phyloP scores from a whole-genome alignment of 2,888 invertebrate genomes.

The Meteorus cinctellus region DNA sequence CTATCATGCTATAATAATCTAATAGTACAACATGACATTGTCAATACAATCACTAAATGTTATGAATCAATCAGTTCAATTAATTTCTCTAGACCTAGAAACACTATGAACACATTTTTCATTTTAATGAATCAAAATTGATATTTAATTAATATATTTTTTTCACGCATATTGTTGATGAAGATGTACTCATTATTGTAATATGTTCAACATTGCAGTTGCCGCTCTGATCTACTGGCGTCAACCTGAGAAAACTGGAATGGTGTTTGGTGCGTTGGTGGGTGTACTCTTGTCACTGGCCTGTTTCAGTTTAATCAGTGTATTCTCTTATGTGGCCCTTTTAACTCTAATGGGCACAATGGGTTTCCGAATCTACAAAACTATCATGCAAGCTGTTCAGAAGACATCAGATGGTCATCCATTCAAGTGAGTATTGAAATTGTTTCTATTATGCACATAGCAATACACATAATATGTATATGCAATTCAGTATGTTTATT shows the following conservation, averaged over 20 bases:
- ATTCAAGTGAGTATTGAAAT: slow-evolving; percentile 86
- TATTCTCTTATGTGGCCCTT: slow-evolving; percentile 93
- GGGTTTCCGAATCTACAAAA: slow-evolving; percentile 97
- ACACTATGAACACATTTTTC: too few species aligned
- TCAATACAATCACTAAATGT: too few species aligned
- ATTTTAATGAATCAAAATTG: too few species aligned
- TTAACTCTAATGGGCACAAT: slow-evolving; percentile 89
- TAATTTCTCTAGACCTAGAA: too few species aligned
- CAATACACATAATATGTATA: slow-evolving; percentile 8
- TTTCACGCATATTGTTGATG: too few species aligned
- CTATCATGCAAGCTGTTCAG: slow-evolving; percentile 94
- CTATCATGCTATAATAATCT: too few species aligned
- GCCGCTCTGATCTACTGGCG: slow-evolving; percentile 98
- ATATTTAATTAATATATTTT: too few species aligned
- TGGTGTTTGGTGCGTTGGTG: slow-evolving; percentile 93
- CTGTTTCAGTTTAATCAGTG: slow-evolving; percentile 95
- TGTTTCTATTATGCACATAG: slow-evolving; percentile 5
- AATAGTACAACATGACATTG: too few species aligned
- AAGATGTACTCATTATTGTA: background rate
- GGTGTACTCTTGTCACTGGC: slow-evolving; percentile 93
- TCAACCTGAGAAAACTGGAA: slow-evolving; percentile 94
- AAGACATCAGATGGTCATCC: slow-evolving; percentile 98
- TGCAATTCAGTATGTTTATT: background rate
- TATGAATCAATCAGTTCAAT: too few species aligned
- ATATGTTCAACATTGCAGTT: slow-evolving; percentile 79